These are phyloP conservation scores for Megaleporinus macrocephalus DNA, from an alignment of 2,113 vertebrate species.

Conservation along the genomic window DNA sequence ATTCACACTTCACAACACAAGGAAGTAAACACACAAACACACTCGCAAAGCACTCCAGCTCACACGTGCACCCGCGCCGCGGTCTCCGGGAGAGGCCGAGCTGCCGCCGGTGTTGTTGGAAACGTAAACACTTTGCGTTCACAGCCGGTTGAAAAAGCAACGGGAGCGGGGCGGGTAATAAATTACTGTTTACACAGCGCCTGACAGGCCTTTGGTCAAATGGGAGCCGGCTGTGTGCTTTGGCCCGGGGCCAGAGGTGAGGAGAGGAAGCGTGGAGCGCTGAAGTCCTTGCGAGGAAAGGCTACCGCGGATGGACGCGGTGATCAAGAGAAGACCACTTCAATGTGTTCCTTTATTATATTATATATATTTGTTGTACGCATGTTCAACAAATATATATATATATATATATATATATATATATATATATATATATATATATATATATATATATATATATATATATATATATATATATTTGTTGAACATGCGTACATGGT, in stretches of 20 bases:
- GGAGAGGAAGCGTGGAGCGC: constrained; percentile 16
- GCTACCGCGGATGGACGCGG: not conserved
- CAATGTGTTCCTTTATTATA: too few species aligned
- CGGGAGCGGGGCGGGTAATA: constrained; percentile 62
- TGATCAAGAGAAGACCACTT: constrained; percentile 6
- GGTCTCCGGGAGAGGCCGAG: constrained; percentile 40
- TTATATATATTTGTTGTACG: too few species aligned
- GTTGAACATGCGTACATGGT: too few species aligned
- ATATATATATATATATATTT: too few species aligned
- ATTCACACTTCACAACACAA: constrained; percentile 7
- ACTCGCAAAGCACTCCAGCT: not conserved
- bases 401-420: too few species aligned
- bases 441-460: too few species aligned
- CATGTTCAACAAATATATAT: too few species aligned
- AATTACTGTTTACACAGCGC: constrained; percentile 67
- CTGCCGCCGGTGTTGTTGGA: constrained; percentile 67
- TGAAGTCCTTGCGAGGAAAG: not conserved
- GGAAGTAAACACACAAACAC: not conserved
- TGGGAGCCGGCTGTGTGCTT: constrained; percentile 44
- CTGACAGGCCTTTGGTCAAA: constrained; percentile 51
- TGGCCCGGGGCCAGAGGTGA: constrained; percentile 56
- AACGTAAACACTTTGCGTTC: constrained; percentile 74
- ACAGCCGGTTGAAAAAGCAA: constrained; percentile 68
- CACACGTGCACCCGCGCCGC: not conserved
- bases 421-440: too few species aligned